phyloP scores from a whole-genome alignment of 2,888 invertebrate genomes.

The Tenthredo mesomela region DNA sequence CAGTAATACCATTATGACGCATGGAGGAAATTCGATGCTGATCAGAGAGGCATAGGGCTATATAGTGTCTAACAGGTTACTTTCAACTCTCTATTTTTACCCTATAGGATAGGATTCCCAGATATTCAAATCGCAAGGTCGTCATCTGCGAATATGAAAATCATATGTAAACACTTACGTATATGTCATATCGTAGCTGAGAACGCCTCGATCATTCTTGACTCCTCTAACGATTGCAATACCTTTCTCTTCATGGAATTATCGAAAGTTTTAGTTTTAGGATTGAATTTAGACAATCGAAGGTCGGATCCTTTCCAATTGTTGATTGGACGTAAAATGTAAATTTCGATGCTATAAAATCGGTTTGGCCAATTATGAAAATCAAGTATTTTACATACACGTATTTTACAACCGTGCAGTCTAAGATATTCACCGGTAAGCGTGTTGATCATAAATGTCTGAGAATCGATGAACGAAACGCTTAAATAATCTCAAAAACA shows the following conservation, averaged over 20 bases:
- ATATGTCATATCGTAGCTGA: background rate
- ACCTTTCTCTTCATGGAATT: background rate
- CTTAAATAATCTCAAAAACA: no score
- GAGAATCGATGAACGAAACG: no score
- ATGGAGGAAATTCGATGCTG: background rate
- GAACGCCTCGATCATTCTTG: background rate
- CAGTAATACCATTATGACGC: background rate
- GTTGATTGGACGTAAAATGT: background rate
- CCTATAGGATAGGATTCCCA: background rate
- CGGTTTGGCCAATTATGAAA: background rate
- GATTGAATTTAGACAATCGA: background rate
- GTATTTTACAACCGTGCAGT: no score
- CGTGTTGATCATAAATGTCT: no score
- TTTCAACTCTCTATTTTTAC: background rate
- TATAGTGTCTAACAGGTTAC: background rate
- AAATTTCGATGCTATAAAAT: background rate
- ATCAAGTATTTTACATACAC: no score
- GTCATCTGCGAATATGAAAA: background rate
- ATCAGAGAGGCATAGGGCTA: background rate
- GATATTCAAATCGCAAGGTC: constrained; percentile 28
- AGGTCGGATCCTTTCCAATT: background rate
- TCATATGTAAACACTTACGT: background rate
- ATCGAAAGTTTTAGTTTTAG: background rate
- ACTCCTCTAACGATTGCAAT: background rate
- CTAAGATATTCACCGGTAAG: no score